Evolutionary conservation across 2,113 vertebrate species (phyloP), one percentile per base, ranked within the genome.

Genomic region (Mirounga angustirostris): DNA sequence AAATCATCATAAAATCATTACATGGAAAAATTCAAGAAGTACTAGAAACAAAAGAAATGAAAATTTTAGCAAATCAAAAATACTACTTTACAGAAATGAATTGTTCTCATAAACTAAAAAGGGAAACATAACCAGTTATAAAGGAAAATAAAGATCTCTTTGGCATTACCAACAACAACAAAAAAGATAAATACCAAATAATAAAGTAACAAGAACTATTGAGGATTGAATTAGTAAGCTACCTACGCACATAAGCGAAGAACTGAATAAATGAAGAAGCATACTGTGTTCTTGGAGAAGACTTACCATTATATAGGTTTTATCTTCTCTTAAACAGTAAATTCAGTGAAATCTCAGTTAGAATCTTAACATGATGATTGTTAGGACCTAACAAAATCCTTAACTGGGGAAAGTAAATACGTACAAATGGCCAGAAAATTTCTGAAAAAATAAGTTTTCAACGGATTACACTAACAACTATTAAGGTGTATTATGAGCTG

Each of bases 41-140:
- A 40, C n/a, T 58, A 83, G n/a, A 89, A 89, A 82, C 85, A 73
- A 89, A 85, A 80, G 59, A 89, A 84, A 67, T 26, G 26, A 79
- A 28, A 76, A 80, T 92, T 92, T 61, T 87, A 19, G 7, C 33
- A 88, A 74, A 59, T 69, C 11, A 54, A 90, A 93, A 89, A 84
- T 52, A 58, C 18, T 73, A 58, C 26, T 43, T 84, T 30, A 59
- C 18, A 90, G 59, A 85, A 74, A 33, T 83, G 8, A 95, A 90
- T 90, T 80, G 1, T 7, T 81, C 5, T 94, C 40, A n/a, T 59
- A 94, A 90, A 79, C 30, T 87, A 36, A 67, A 83, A 59, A 88
- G 56, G 28, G 28, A 88, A 73, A 46, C 22, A 76, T 56, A 84
- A 90, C 50, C 40, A 80, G 22, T 94, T 78, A 67, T 74, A 85